Percentiles rank a stretch among this genome's conserved stretches.
Conservation (phyloP, 2,888 invertebrate genomes). For the Acronicta leporina region DNA sequence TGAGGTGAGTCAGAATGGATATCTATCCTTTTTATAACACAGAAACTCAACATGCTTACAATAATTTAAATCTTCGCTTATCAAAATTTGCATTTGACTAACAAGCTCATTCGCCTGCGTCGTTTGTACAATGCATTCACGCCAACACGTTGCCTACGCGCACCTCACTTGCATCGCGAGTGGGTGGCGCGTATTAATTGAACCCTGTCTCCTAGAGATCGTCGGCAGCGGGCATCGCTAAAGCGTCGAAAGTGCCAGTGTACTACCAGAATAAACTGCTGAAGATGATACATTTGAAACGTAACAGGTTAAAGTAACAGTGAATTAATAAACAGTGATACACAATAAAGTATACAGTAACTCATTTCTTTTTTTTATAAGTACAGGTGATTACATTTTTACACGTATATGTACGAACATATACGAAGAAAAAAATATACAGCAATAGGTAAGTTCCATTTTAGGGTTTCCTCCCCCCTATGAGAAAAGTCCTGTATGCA, state of each 20-base stretch:
- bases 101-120: constrained; percentile 15
- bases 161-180: constrained; percentile 15
- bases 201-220: constrained; percentile 33
- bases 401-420: too few species aligned
- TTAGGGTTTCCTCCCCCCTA: too few species aligned
- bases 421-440: too few species aligned
- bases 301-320: constrained; percentile 10
- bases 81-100: constrained; percentile 38
- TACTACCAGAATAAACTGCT: constrained; percentile 17
- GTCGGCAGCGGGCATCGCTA: constrained; percentile 5
- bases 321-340: constrained; percentile 27
- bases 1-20: not conserved
- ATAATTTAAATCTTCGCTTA: constrained; percentile 22
- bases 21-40: not conserved
- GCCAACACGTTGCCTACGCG: constrained; percentile 42
- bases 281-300: constrained; percentile 9
- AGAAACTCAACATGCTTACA: constrained; percentile 7
- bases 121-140: constrained; percentile 25
- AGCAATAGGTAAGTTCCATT: too few species aligned
- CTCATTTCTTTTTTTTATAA: constrained; percentile 11
- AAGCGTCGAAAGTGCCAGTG: constrained; percentile 3
- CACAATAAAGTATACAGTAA: constrained; percentile 34
- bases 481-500: too few species aligned
- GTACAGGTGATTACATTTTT: too few species aligned
- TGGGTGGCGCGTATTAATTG: constrained; percentile 36